Evolutionary conservation across 2,888 invertebrate species (phyloP).

Genomic region (Epinotia brunnichana): DNA sequence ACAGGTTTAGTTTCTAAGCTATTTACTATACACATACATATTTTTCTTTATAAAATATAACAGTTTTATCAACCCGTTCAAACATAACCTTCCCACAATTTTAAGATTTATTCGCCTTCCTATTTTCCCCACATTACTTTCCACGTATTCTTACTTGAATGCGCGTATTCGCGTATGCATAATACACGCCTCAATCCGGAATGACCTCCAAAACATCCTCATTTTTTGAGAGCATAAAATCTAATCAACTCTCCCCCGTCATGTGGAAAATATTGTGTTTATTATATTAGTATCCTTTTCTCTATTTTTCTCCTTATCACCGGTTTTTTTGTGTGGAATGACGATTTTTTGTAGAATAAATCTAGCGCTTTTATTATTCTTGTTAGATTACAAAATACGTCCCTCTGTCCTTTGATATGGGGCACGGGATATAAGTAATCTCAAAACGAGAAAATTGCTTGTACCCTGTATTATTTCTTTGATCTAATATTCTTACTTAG

Average conservation of each 20-base stretch:
- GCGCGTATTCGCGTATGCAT: neutral
- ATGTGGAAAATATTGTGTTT: constrained; percentile 32
- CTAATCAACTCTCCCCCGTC: constrained; percentile 29
- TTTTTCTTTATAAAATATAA: too few species aligned
- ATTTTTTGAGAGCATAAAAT: constrained; percentile 19
- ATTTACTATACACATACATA: too few species aligned
- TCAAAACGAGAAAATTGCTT: constrained; percentile 49
- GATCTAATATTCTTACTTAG: constrained; percentile 48
- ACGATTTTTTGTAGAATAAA: neutral
- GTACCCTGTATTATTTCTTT: constrained; percentile 49
- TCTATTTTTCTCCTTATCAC: constrained; percentile 13
- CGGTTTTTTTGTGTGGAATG: constrained; percentile 6
- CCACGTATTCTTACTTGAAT: neutral
- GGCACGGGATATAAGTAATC: constrained; percentile 43
- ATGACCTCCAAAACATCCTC: constrained; percentile 10
- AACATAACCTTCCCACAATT: too few species aligned
- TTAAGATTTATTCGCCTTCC: too few species aligned
- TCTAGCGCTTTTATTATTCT: neutral
- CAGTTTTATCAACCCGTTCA: too few species aligned
- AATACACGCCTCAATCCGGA: constrained; percentile 3
- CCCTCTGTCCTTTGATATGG: constrained; percentile 30
- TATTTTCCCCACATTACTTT: constrained; percentile 5
- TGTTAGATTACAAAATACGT: neutral
- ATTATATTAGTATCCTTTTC: constrained; percentile 24
- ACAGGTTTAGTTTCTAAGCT: too few species aligned